Evolutionary conservation across 2,797 vertebrate genomes (phyloP).

Genomic region (Meriones psammophilus): DNA sequence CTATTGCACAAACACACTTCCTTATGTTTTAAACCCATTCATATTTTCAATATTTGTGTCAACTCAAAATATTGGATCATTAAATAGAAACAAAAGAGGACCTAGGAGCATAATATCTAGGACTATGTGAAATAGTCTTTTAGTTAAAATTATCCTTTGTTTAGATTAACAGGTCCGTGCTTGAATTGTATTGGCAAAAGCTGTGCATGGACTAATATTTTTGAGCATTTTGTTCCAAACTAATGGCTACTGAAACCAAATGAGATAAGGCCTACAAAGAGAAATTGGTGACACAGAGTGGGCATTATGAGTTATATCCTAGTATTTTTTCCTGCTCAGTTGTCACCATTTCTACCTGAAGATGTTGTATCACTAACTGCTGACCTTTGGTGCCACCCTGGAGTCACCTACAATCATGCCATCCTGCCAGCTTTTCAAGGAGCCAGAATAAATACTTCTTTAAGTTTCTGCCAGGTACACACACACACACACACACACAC

Average conservation of each 20-base stretch:
- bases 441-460: neutral
- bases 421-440: no score
- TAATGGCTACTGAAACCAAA: neutral
- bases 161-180: neutral
- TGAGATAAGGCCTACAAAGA: neutral
- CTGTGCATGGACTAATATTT: no score
- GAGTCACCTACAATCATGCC: no score
- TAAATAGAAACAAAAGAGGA: neutral
- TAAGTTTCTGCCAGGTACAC: neutral
- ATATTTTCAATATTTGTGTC: neutral
- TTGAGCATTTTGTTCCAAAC: neutral
- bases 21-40: neutral
- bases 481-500: neutral
- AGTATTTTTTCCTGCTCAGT: neutral
- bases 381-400: no score
- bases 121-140: neutral
- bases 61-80: neutral
- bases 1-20: neutral
- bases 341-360: neutral
- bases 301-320: neutral
- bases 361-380: neutral
- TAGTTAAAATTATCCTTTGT: neutral
- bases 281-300: no score
- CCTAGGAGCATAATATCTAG: neutral
- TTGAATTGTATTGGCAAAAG: neutral